Conservation (phyloP, 2,113 vertebrate species). For the Cyanoderma ruficeps region DNA sequence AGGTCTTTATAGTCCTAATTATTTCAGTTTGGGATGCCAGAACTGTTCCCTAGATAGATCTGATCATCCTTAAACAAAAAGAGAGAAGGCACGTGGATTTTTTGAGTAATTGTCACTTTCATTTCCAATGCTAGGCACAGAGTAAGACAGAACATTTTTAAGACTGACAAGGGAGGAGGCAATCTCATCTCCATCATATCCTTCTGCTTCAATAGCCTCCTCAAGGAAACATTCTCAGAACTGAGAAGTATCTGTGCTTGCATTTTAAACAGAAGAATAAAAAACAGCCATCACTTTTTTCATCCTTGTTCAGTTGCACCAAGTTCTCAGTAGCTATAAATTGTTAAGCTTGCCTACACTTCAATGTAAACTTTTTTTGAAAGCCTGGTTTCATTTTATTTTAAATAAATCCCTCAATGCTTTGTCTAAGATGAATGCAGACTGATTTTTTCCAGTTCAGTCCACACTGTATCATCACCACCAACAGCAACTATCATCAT, state of each 20-base stretch:
- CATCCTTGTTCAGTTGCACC: constrained; percentile 37
- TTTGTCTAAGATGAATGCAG: constrained; percentile 13
- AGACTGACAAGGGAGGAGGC: constrained; percentile 73
- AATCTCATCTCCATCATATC: constrained; percentile 75
- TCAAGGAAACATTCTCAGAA: constrained; percentile 77
- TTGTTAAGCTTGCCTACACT: constrained; percentile 30
- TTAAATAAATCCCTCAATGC: constrained; percentile 31
- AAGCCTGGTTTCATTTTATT: constrained; percentile 40
- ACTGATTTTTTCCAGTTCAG: constrained; percentile 15
- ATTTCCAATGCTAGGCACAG: constrained; percentile 75
- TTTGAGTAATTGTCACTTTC: constrained; percentile 79
- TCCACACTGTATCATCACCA: background rate
- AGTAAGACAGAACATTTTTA: constrained; percentile 75
- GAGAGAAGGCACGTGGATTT: constrained; percentile 77
- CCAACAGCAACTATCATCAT: background rate
- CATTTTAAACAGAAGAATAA: constrained; percentile 77
- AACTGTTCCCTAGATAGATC: constrained; percentile 88
- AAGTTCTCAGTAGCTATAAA: constrained; percentile 50
- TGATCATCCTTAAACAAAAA: constrained; percentile 85
- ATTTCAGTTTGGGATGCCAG: constrained; percentile 90
- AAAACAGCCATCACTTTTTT: constrained; percentile 53
- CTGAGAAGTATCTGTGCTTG: constrained; percentile 75
- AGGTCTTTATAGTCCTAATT: constrained; percentile 93
- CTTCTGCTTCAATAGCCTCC: constrained; percentile 79
- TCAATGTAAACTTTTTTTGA: constrained; percentile 48